phyloP scores from a whole-genome alignment of 2,888 invertebrate species.

The Sycophila texana region DNA sequence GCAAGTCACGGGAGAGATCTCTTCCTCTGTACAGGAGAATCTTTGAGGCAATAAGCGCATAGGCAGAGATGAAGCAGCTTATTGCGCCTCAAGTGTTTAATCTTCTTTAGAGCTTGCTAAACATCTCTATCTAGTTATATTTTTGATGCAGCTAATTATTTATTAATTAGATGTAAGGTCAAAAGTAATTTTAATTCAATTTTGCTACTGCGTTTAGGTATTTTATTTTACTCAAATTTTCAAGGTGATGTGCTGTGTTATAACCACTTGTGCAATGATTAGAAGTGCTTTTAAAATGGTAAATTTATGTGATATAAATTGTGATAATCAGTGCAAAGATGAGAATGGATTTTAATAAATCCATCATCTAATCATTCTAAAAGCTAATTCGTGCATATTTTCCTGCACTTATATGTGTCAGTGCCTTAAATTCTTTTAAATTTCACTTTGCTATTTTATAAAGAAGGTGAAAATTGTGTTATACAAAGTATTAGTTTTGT shows the following conservation, averaged over 20 bases:
- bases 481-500: constrained; percentile 44
- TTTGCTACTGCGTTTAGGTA: constrained; percentile 36
- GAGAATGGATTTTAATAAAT: constrained; percentile 44
- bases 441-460: constrained; percentile 28
- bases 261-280: constrained; percentile 44
- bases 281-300: constrained; percentile 47
- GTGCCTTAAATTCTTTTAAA: constrained; percentile 41
- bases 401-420: constrained; percentile 46
- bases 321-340: constrained; percentile 63
- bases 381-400: constrained; percentile 49
- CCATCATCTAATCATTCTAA: constrained; percentile 34
- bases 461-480: constrained; percentile 44
- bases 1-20: constrained; percentile 76
- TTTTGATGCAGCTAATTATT: constrained; percentile 35
- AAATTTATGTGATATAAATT: constrained; percentile 54
- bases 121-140: constrained; percentile 10
- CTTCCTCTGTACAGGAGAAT: constrained; percentile 29
- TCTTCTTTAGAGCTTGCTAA: constrained; percentile 27
- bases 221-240: constrained; percentile 40
- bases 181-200: constrained; percentile 44
- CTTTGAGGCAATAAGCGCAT: constrained; percentile 37
- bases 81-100: constrained; percentile 30
- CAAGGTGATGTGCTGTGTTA: constrained; percentile 57
- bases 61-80: constrained; percentile 35
- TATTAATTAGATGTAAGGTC: constrained; percentile 46